These are phyloP conservation scores for Synchiropus splendidus DNA, from an alignment of 2,113 vertebrate species.

Conservation along the genomic window DNA sequence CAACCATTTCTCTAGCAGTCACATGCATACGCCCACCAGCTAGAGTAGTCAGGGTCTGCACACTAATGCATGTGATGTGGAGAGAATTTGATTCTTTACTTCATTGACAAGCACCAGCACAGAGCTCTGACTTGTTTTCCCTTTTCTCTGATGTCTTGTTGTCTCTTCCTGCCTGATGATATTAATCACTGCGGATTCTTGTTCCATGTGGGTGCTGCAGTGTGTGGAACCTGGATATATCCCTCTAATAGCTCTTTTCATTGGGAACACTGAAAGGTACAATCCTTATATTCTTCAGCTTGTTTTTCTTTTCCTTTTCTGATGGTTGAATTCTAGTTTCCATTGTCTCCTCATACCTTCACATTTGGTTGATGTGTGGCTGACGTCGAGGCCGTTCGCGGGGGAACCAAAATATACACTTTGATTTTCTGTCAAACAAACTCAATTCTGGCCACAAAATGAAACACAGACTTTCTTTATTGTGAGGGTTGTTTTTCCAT, in stretches of 20 bases:
- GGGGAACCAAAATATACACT: too few species aligned
- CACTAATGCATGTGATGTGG: conserved; percentile 51
- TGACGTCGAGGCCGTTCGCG: too few species aligned
- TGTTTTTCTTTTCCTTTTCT: conserved; percentile 21
- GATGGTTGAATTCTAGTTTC: not conserved
- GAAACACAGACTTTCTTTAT: too few species aligned
- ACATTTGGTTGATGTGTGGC: too few species aligned
- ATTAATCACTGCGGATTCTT: conserved; percentile 52
- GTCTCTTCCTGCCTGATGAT: conserved; percentile 34
- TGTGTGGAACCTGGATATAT: conserved; percentile 68
- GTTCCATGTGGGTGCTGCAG: conserved; percentile 58
- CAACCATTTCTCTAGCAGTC: conserved; percentile 51
- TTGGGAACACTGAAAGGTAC: conserved; percentile 64
- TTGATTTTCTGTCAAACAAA: too few species aligned
- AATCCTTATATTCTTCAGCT: conserved; percentile 39
- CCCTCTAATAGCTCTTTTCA: conserved; percentile 64
- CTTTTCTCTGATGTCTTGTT: conserved; percentile 13
- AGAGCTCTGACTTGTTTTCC: not conserved
- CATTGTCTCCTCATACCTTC: too few species aligned
- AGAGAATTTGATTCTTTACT: conserved; percentile 53
- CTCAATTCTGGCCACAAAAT: too few species aligned
- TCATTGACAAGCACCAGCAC: conserved; percentile 48
- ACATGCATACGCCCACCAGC: conserved; percentile 30
- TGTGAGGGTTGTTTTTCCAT: too few species aligned
- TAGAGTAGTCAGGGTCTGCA: conserved; percentile 4